These are phyloP conservation scores for Tipula helvola DNA, from an alignment of 2,888 invertebrate species.

Conservation along the genomic window DNA sequence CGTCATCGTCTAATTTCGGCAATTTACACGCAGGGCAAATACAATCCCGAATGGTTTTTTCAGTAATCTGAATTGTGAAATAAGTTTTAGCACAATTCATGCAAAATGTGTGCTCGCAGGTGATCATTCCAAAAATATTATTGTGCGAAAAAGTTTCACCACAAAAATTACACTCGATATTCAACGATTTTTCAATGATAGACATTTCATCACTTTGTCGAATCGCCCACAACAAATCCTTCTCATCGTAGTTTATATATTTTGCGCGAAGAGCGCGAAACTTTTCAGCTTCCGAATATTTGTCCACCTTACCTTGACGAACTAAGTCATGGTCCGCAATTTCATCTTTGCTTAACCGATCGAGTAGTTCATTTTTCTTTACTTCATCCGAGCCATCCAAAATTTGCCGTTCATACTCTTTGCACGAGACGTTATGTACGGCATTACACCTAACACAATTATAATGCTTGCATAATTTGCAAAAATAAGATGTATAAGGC, in stretches of 20 bases:
- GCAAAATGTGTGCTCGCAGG: neutral
- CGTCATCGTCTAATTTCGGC: neutral
- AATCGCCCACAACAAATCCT: neutral
- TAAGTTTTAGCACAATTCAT: neutral
- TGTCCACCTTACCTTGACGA: neutral
- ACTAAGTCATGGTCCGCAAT: neutral
- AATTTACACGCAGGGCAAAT: neutral
- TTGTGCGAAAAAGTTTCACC: neutral
- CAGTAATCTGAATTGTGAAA: neutral
- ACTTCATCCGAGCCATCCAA: neutral
- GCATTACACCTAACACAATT: neutral
- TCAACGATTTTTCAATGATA: neutral
- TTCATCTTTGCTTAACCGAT: neutral
- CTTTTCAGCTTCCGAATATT: neutral
- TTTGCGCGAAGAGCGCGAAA: neutral
- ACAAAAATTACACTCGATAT: neutral
- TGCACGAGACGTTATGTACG: neutral
- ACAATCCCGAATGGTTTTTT: neutral
- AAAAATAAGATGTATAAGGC: neutral
- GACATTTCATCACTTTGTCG: neutral
- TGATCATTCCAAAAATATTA: neutral
- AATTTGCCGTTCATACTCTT: neutral
- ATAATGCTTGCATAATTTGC: neutral
- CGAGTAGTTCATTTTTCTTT: neutral
- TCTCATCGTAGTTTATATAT: neutral